Evolutionary conservation across 37 sponge, comb jelly and placozoan species (phyloP).

Genomic region (Agelas oroides): DNA sequence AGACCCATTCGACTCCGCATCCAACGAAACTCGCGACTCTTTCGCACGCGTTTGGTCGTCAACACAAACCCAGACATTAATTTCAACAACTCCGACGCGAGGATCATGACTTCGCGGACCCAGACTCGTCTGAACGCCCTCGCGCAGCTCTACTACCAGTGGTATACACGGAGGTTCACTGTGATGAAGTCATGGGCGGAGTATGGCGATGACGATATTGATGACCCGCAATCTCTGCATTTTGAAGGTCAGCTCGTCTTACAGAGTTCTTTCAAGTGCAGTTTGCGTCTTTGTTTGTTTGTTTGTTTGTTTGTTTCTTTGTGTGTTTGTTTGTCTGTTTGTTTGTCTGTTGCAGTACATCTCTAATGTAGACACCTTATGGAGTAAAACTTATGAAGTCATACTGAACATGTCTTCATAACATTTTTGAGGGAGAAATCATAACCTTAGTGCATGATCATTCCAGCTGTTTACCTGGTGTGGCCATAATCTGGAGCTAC

Average conservation of each 20-base stretch:
- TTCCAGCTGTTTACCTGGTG: no score
- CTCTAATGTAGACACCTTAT: no score
- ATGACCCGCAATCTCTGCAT: conserved; percentile 66
- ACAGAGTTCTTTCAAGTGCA: no score
- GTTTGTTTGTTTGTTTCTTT: no score
- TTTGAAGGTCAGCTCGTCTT: conserved; percentile 81
- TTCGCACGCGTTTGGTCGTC: conserved; percentile 34
- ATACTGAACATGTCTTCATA: no score
- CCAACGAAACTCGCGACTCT: conserved; percentile 68
- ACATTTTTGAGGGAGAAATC: no score
- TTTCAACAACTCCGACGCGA: conserved; percentile 55
- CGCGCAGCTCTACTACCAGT: conserved; percentile 18
- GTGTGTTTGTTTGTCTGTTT: no score
- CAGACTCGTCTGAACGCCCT: conserved; percentile 56
- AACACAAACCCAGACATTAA: conserved; percentile 36
- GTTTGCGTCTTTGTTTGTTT: no score
- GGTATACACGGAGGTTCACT: conserved; percentile 7
- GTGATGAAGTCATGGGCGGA: conserved; percentile 65
- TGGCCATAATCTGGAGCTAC: no score
- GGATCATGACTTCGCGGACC: conserved; percentile 71
- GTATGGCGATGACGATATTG: conserved; percentile 18
- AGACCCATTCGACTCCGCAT: conserved; percentile 76
- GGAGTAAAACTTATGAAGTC: no score
- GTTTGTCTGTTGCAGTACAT: no score
- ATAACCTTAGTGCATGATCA: no score